Evolutionary conservation across 2,797 vertebrate species (phyloP), one percentile per base, ranked within the genome.

Genomic region (Dendrocincla fuliginosa): DNA sequence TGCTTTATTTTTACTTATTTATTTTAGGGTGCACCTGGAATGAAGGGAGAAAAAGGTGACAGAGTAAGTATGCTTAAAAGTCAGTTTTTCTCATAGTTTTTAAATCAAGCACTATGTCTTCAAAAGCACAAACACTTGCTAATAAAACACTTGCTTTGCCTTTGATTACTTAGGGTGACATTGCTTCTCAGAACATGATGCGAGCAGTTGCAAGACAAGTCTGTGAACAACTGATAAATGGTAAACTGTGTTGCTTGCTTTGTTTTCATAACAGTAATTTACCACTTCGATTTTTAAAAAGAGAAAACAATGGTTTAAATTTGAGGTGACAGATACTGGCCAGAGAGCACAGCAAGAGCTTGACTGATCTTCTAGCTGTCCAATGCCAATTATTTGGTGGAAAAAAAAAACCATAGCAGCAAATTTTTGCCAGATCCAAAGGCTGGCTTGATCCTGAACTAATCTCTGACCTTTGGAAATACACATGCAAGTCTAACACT

Each of bases 131-230:
- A 53, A 37, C 22, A 55, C 41, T 78, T 85, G 27, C 57, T 97
- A 94, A 96, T 75, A 14, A 61, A 84, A 61, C 69, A 78, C 59
- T 41, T 96, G 6, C 91, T 97, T 96, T 93, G 52, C 11, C 93
- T 97, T 96, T 91, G 42, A 56, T 96, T 95, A 76, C 97, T 94
- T 96, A 99, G 99, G 99, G 99, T 30, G 99, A 99, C 91, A 98
- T 99, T 46, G 99, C 99, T 95, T 99, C 99, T 89, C 99, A 99
- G 98, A 99, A 99, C 97, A 99, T 99, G 99, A 99, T 99, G 99
- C 97, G 99, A 59, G 98, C 99, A 84, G 99, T 99, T 74, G 99
- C 99, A 96, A 98, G 99, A 98, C 99, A 99, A 98, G 99, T 99
- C 57, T 99, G 99, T 69, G 99, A 99, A 97, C 99, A 99, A 84